Conservation (phyloP, 1,140 invertebrate genomes). For the Sitophilus oryzae region DNA sequence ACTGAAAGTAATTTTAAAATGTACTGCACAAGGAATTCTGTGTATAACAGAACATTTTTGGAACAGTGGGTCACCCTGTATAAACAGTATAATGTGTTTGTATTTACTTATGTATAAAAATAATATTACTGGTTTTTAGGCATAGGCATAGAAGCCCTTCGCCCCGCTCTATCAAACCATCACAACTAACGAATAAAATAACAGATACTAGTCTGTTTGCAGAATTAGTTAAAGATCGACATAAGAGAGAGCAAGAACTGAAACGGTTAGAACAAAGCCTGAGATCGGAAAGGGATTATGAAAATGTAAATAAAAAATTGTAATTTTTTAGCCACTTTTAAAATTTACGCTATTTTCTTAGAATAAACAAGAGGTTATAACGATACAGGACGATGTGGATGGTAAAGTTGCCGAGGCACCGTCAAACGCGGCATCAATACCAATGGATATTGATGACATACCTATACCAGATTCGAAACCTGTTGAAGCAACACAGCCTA, state of each 20-base stretch:
- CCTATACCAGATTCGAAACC: slow-evolving; percentile 27
- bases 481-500: slow-evolving; percentile 11
- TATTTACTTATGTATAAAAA: neutral
- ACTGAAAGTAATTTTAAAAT: too few relatives aligned
- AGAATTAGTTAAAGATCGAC: slow-evolving; percentile 77
- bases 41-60: too few relatives aligned
- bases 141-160: slow-evolving; percentile 37
- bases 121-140: slow-evolving; percentile 26
- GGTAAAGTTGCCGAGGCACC: slow-evolving; percentile 7
- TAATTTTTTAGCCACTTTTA: slow-evolving; percentile 6
- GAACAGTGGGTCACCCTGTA: too few relatives aligned
- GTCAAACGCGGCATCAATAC: slow-evolving; percentile 21
- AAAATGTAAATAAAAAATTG: neutral
- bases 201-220: slow-evolving; percentile 81
- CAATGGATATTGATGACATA: slow-evolving; percentile 42
- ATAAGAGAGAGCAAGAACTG: slow-evolving; percentile 67
- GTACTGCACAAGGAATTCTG: too few relatives aligned
- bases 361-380: slow-evolving; percentile 13
- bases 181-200: slow-evolving; percentile 50
- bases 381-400: slow-evolving; percentile 29
- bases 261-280: slow-evolving; percentile 62
- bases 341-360: too few relatives aligned
- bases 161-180: slow-evolving; percentile 40
- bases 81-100: neutral
- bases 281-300: slow-evolving; percentile 27